Conservation (phyloP, 2,888 invertebrate species). For the Muschampia plurimacula region DNA sequence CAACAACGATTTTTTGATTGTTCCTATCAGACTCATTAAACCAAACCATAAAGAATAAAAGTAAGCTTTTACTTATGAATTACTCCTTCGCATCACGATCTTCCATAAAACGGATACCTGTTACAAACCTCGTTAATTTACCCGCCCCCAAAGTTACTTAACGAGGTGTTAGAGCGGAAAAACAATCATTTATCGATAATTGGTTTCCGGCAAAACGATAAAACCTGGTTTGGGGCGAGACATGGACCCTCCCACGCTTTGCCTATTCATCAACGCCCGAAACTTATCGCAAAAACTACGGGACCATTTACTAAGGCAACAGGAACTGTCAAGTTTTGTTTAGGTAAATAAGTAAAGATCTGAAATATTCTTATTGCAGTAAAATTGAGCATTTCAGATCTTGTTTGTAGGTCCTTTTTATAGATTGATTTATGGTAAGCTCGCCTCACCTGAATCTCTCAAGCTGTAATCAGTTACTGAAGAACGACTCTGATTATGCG, state of each 20-base stretch:
- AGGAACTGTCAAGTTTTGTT: background rate
- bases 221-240: slow-evolving; percentile 26
- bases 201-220: slow-evolving; percentile 42
- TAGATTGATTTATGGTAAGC: too few species aligned
- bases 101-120: slow-evolving; percentile 20
- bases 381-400: background rate
- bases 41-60: background rate
- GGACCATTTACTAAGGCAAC: background rate
- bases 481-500: too few species aligned
- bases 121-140: slow-evolving; percentile 27
- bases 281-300: slow-evolving; percentile 10
- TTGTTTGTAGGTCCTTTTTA: too few species aligned
- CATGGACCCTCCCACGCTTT: slow-evolving; percentile 15
- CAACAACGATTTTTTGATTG: background rate
- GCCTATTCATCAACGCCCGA: slow-evolving; percentile 28
- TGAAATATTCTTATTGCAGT: background rate
- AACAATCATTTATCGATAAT: slow-evolving; percentile 38
- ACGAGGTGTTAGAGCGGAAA: slow-evolving; percentile 33
- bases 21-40: background rate
- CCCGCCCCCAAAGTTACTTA: slow-evolving; percentile 19
- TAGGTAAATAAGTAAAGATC: background rate
- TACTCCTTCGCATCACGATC: background rate
- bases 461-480: too few species aligned
- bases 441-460: too few species aligned
- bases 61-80: background rate